Base-by-base conservation (phyloP, 2,888 invertebrate species). In the Apomyelois bistriatella region DNA sequence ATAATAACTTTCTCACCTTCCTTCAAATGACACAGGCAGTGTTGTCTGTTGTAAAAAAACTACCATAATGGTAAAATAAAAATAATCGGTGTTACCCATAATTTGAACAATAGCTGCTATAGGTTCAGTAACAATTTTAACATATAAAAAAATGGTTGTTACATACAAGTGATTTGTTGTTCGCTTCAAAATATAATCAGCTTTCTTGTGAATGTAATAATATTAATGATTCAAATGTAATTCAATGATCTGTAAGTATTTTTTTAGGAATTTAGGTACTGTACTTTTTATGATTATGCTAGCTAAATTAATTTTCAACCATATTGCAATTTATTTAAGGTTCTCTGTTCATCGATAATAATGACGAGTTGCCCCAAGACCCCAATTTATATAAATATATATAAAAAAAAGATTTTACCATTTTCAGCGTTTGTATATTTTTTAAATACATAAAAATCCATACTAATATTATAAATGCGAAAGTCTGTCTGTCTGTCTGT, bases 151-250 rank as follows among this genome's bases (percentile, higher is more conserved):
- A 62, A 82, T 70, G 79, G 79, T 86, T 86, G 82, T 85, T 74
- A 69, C 74, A 77, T 65, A 57, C 70, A 85, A 84, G 82, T 83
- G 85, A 84, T 84, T 77, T 65, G 71, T 77, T 73, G 73, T 79
- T 76, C 82, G 84, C 83, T 82, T 69, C 69, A 65, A 74, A 74
- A 73, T 72, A 64, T 86, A 85, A 79, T 79, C 83, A 59, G 85
- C 85, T 85, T 87, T 77, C 69, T 76, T 74, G 84, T 86, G 81
- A 72, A 71, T 85, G 81, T 85, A 76, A 70, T 72, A 65, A 66
- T 73, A 70, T 68, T 68, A 65, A 70, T 68, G 55, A 66, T 67
- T 57, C 54, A 53, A 56, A 52, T 60, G 50, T 63, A 58, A 68
- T 49, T 64, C 58, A 58, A 28, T 49, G 73, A 68, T 82, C 76